A percentile compares a stretch with the other conserved stretches of the same genome.
These are phyloP conservation scores for Diploptera punctata DNA, from an alignment of 2,888 invertebrate genomes.

Conservation along the genomic window DNA sequence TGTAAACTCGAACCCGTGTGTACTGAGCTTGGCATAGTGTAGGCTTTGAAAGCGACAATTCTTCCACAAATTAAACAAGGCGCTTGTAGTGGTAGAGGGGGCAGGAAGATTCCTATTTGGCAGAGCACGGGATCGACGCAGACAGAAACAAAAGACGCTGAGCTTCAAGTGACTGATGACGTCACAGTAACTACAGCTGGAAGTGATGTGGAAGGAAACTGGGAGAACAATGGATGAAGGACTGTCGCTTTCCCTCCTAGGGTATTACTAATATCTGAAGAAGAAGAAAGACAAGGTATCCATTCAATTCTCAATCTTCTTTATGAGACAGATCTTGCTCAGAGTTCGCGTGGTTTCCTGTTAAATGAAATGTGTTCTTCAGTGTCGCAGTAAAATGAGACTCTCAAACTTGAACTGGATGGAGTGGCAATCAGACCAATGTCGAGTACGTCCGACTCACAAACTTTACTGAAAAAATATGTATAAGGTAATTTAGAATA, in stretches of 20 bases:
- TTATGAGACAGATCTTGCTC: constrained; percentile 6
- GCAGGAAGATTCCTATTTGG: not conserved
- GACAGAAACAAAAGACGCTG: constrained; percentile 16
- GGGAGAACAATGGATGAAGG: too few relatives aligned
- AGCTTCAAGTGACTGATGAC: constrained; percentile 10
- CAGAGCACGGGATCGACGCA: not conserved
- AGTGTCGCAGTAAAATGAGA: not conserved
- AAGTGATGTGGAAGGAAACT: constrained; percentile 2
- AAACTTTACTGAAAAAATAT: too few relatives aligned
- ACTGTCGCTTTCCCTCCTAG: too few relatives aligned
- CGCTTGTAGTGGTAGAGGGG: not conserved
- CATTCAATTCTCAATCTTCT: constrained; percentile 21
- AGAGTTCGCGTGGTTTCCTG: constrained; percentile 3
- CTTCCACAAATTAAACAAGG: not conserved
- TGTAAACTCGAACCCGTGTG: too few relatives aligned
- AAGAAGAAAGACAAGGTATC: not conserved
- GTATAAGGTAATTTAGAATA: too few relatives aligned
- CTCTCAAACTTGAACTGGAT: not conserved
- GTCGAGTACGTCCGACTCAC: too few relatives aligned
- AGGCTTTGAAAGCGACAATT: too few relatives aligned
- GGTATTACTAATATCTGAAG: constrained; percentile 18
- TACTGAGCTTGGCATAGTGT: too few relatives aligned
- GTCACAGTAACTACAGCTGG: constrained; percentile 11
- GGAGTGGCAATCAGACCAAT: not conserved
- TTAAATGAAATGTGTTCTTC: constrained; percentile 10